Percentiles rank a stretch among this genome's conserved stretches.
Conservation (phyloP, 1,140 invertebrate genomes). For the Drosophila pallidifrons region DNA sequence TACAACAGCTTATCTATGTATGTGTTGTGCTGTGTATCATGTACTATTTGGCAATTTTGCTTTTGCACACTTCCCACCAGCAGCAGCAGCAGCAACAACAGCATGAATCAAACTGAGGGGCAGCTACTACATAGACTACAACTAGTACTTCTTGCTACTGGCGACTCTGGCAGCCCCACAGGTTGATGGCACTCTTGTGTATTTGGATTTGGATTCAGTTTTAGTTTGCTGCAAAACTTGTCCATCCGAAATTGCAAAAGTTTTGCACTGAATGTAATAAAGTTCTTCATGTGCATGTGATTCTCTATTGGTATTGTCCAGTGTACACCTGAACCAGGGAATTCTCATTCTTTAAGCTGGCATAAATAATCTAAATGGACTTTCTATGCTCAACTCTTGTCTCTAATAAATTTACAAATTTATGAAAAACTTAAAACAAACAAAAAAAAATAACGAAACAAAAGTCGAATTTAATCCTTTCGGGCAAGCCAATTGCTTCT, state of each 20-base stretch:
- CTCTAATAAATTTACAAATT: background rate
- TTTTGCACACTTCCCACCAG: conserved; percentile 12
- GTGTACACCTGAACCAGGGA: conserved; percentile 43
- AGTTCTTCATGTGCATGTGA: conserved; percentile 20
- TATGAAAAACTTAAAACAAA: background rate
- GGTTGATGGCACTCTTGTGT: conserved; percentile 32
- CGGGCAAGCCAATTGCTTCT: background rate
- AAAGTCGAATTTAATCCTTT: conserved; percentile 1
- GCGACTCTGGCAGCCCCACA: conserved; percentile 4
- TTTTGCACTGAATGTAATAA: conserved; percentile 38
- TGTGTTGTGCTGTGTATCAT: conserved; percentile 14
- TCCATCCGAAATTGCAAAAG: conserved; percentile 45
- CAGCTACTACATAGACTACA: background rate
- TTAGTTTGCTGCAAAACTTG: conserved; percentile 41
- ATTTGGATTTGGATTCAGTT: conserved; percentile 38
- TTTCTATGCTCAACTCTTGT: background rate
- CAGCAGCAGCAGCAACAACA: background rate
- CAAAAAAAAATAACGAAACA: background rate
- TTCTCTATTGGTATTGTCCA: conserved; percentile 3
- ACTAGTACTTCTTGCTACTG: background rate
- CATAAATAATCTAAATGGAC: background rate
- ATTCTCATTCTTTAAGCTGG: conserved; percentile 10
- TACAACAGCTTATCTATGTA: conserved; percentile 11
- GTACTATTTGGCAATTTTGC: conserved; percentile 25
- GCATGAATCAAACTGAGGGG: conserved; percentile 15